These are phyloP conservation scores for Archips crataeganus DNA, from an alignment of 2,888 invertebrate genomes.

Conservation along the genomic window DNA sequence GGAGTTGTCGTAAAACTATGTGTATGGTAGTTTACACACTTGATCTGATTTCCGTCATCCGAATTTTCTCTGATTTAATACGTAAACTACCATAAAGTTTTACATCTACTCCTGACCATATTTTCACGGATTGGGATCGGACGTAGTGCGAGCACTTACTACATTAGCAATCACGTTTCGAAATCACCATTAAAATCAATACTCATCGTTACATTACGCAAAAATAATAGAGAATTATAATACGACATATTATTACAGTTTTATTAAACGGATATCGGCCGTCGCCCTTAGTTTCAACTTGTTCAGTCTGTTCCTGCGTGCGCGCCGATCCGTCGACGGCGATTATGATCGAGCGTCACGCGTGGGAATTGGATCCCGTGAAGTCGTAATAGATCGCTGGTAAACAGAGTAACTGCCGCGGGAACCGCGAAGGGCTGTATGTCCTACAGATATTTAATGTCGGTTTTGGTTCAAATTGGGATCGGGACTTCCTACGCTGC, in stretches of 20 bases:
- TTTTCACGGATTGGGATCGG: no score
- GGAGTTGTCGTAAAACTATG: no score
- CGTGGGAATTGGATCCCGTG: conserved; percentile 40
- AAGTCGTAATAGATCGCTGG: conserved; percentile 17
- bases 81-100: no score
- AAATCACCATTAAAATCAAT: no score
- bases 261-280: neutral
- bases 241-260: neutral
- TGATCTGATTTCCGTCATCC: no score
- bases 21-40: no score
- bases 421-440: conserved; percentile 8
- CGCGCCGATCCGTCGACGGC: conserved; percentile 14
- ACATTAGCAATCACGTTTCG: no score
- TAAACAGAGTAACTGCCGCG: conserved; percentile 37
- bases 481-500: neutral
- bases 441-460: neutral
- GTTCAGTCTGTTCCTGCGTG: neutral
- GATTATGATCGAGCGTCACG: conserved; percentile 28
- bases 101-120: no score
- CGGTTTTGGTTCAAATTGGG: neutral
- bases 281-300: neutral
- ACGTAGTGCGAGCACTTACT: no score
- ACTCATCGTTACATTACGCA: no score
- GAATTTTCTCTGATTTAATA: no score
- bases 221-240: no score